Base-by-base conservation (phyloP, 2,797 vertebrate genomes). In the Columba guinea region DNA sequence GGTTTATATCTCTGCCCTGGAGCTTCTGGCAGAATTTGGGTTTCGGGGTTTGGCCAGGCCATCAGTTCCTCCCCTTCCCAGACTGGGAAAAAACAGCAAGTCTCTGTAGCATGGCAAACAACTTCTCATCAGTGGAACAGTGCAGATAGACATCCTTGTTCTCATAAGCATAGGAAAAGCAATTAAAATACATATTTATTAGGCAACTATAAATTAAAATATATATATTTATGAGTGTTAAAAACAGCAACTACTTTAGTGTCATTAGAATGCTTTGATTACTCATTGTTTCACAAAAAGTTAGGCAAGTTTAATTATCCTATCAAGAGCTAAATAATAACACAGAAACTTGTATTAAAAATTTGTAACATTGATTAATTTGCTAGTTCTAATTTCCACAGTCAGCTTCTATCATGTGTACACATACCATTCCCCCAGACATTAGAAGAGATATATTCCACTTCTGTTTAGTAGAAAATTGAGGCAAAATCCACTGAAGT, bases 1-100 rank as follows among this genome's bases (percentile, higher is more conserved):
- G 3, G 10, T 35, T 19, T 26, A 14, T 0, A 28, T 10, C 30
- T 69, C 48, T 59, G 37, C n/a, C 51, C 56, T 10, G 3, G 32
- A 58, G 27, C 17, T 87, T 76, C 62, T 5, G 2, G 48, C 22
- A 67, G 21, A 63, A 39, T 39, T 6, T 32, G 27, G 16, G 10
- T n/a, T n/a, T 2, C 8, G 19, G 13, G 8, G 12, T 58, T 21
- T 3, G 1, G 12, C 12, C 24, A 32, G 34, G 7, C 4, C 19
- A 53, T 10, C 0, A 6, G 6, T 11, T 73, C 17, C 14, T 63
- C 9, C 21, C 6, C 16, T 64, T 30, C 30, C 10, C 6, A 9
- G 3, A 13, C 3, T 21, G 44, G 63, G 13, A 91, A 46, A 64
- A 32, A 5, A 32, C 1, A 8, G 7, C 3, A 3, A 16, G 22